These are phyloP conservation scores for Drosophila bipectinata DNA, from an alignment of 1,140 invertebrate species.

Conservation along the genomic window DNA sequence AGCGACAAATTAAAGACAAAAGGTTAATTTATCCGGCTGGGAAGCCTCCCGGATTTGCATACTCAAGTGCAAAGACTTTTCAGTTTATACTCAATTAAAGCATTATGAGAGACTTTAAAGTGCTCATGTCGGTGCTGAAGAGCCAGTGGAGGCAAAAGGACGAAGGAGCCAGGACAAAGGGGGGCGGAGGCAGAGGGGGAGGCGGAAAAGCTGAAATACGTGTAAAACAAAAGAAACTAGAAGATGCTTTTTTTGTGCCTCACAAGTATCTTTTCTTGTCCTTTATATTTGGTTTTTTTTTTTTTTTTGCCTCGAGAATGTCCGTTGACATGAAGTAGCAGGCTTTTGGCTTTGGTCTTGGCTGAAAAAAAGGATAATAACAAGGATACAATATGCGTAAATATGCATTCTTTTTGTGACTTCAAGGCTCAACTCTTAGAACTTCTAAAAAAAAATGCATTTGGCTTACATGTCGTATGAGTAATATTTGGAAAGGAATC, in stretches of 20 bases:
- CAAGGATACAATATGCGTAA: neutral
- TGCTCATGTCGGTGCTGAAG: conserved; percentile 1
- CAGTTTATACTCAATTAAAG: conserved; percentile 8
- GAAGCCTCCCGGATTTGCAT: neutral
- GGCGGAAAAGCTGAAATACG: neutral
- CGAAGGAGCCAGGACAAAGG: neutral
- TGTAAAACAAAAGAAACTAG: conserved; percentile 6
- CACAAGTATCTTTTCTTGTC: conserved; percentile 5
- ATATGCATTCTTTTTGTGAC: neutral
- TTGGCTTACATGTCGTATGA: neutral
- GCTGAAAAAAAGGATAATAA: neutral
- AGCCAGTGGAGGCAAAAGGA: neutral
- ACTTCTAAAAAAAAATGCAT: neutral
- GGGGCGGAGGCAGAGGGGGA: neutral
- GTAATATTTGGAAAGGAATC: neutral
- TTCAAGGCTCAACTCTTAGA: neutral
- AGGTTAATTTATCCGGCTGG: neutral
- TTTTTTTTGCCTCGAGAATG: neutral
- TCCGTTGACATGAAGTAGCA: conserved; percentile 1
- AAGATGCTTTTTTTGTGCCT: conserved; percentile 1
- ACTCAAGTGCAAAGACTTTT: conserved; percentile 2
- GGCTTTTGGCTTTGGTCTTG: neutral
- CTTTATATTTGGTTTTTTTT: neutral
- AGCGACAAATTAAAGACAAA: neutral
- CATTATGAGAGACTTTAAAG: conserved; percentile 5